Evolutionary conservation across 2,888 invertebrate species (phyloP), one percentile per base, ranked within the genome.

Genomic region (Spilarctia lutea): DNA sequence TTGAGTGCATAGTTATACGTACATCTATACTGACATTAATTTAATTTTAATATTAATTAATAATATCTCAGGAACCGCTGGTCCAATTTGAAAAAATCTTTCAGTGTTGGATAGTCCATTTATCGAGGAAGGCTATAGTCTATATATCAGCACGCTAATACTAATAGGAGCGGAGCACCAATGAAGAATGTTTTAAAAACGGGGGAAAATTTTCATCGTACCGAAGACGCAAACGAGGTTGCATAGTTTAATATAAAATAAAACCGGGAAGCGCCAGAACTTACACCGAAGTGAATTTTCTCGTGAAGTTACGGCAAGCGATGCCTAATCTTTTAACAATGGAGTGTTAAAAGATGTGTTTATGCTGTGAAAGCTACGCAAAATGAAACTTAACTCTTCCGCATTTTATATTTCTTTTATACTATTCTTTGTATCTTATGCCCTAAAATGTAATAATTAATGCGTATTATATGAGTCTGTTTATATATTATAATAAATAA

Each of bases 321-420:
- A 74, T 75, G 68, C 84, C 35, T 65, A 69, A 70, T 27, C 42
- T 66, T 67, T 73, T 71, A 76, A 79, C 82, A 83, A 82, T 82
- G 82, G 71, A 42, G 74, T 83, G 78, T 73, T 80, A 78, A 74
- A 75, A 78, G 33, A 73, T 66, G 73, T 75, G 79, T 83, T 80
- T 81, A 81, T 73, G 75, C 75, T 74, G 72, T 68, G 83, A 80
- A 83, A 81, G 74, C 74, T 33, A 39, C 66, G 33, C 39, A 16
- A n/a, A 75, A 83, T 79, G 72, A 76, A 79, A 71, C 77, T 75
- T 78, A 77, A 81, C 75, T 77, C 77, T 83, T 83, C 81, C 83
- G 78, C 71, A 74, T 71, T 72, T 56, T 71, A 70, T 60, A 45
- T 66, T 56, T 63, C 24, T 56, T 39, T 39, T 60, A 42, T 68